Percentiles rank a stretch among this genome's conserved stretches.
These are phyloP conservation scores for Monochamus saltuarius DNA, from an alignment of 1,140 invertebrate species.

Conservation along the genomic window DNA sequence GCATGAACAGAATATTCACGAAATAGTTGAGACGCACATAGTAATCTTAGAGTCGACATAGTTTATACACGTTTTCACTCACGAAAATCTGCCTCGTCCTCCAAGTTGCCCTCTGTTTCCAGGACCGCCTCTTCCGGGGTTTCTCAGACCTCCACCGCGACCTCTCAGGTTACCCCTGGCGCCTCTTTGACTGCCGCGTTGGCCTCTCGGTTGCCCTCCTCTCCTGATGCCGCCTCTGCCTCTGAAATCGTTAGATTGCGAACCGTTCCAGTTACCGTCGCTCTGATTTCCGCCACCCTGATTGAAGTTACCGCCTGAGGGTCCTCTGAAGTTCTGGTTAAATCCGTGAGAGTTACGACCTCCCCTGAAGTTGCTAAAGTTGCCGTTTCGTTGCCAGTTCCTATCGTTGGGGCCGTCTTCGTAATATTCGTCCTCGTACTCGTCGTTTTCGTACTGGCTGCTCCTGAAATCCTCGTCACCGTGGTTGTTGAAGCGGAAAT, in stretches of 20 bases:
- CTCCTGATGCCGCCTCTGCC: constrained; percentile 19
- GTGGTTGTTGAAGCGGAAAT: constrained; percentile 26
- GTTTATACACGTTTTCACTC: neutral
- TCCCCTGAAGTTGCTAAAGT: constrained; percentile 15
- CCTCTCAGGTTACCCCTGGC: constrained; percentile 19
- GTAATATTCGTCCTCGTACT: constrained; percentile 16
- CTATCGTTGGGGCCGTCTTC: constrained; percentile 34
- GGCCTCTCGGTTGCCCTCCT: constrained; percentile 11
- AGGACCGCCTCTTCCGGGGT: constrained; percentile 11
- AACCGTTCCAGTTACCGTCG: neutral
- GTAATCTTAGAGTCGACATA: no score
- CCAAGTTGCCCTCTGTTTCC: constrained; percentile 11
- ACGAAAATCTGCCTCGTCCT: constrained; percentile 9
- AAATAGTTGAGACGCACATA: no score
- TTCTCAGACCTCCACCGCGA: constrained; percentile 16
- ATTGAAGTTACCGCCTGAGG: neutral
- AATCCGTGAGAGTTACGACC: constrained; percentile 4
- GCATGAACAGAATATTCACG: no score
- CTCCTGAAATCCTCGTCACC: constrained; percentile 41
- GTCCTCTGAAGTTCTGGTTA: constrained; percentile 20
- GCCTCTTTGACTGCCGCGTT: constrained; percentile 12
- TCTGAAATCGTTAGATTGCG: constrained; percentile 19
- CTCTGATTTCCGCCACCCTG: neutral
- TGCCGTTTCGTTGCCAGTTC: constrained; percentile 27
- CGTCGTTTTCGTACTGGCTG: constrained; percentile 4